Evolutionary conservation across 2,113 vertebrate genomes (phyloP).

Genomic region (Scomber colias): DNA sequence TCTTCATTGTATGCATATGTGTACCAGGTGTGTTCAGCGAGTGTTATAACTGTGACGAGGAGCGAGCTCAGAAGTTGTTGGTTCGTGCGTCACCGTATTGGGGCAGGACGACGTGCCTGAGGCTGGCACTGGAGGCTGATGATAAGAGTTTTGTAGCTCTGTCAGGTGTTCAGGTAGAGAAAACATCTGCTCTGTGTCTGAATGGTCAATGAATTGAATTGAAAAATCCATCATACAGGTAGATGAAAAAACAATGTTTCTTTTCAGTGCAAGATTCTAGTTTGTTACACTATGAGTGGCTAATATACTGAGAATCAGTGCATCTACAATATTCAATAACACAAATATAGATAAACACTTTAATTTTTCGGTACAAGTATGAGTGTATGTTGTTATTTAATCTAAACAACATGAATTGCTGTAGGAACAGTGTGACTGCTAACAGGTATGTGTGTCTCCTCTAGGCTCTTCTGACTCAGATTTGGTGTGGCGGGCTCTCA

Average conservation of each 20-base stretch:
- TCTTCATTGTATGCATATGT: neutral
- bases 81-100: slow-evolving; percentile 89
- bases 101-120: slow-evolving; percentile 92
- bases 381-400: neutral
- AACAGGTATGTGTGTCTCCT: neutral
- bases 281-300: too few relatives aligned
- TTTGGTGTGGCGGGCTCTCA: slow-evolving; percentile 95
- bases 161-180: slow-evolving; percentile 92
- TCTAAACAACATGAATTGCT: neutral
- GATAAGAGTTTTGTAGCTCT: slow-evolving; percentile 94
- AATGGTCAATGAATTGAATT: too few relatives aligned
- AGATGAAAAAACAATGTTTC: too few relatives aligned
- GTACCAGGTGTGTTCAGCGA: slow-evolving; percentile 89
- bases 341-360: neutral
- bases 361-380: neutral
- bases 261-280: too few relatives aligned
- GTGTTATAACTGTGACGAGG: slow-evolving; percentile 89
- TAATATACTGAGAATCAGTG: too few relatives aligned
- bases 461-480: slow-evolving; percentile 93
- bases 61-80: slow-evolving; percentile 90
- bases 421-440: neutral
- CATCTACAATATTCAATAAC: too few relatives aligned
- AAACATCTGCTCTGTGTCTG: neutral
- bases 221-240: too few relatives aligned
- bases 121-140: slow-evolving; percentile 92